Evolutionary conservation across 2,113 vertebrate genomes (phyloP).

Genomic region (Antigone vipio): DNA sequence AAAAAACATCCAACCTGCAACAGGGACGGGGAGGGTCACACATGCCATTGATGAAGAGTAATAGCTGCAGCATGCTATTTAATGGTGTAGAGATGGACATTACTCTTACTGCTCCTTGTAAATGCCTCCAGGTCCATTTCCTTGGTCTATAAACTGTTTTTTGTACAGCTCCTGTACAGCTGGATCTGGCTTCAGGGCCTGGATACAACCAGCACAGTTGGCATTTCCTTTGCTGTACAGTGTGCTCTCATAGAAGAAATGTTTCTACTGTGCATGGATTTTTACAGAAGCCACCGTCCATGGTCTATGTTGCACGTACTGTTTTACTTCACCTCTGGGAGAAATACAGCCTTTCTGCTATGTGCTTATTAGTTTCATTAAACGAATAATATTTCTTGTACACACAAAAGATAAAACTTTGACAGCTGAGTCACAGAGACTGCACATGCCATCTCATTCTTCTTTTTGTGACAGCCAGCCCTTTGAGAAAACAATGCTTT

Average conservation of each 20-base stretch:
- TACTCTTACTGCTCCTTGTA: not conserved
- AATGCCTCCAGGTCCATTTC: not conserved
- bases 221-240: not conserved
- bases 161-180: not conserved
- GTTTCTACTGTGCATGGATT: not conserved
- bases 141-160: not conserved
- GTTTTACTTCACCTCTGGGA: not conserved
- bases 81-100: not conserved
- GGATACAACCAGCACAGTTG: not conserved
- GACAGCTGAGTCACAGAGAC: conserved; percentile 1
- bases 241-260: not conserved
- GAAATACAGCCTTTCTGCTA: not conserved
- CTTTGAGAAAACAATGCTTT: conserved; percentile 6
- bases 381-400: not conserved
- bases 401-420: not conserved
- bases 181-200: not conserved
- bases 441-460: not conserved
- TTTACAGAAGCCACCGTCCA: not conserved
- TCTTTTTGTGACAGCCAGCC: not conserved
- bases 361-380: not conserved
- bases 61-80: not conserved
- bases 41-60: not conserved
- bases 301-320: not conserved
- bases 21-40: not conserved
- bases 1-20: not conserved